Percentiles rank a stretch among this genome's conserved stretches.
These are phyloP conservation scores for Lochmaea capreae DNA, from an alignment of 2,888 invertebrate genomes.

Conservation along the genomic window DNA sequence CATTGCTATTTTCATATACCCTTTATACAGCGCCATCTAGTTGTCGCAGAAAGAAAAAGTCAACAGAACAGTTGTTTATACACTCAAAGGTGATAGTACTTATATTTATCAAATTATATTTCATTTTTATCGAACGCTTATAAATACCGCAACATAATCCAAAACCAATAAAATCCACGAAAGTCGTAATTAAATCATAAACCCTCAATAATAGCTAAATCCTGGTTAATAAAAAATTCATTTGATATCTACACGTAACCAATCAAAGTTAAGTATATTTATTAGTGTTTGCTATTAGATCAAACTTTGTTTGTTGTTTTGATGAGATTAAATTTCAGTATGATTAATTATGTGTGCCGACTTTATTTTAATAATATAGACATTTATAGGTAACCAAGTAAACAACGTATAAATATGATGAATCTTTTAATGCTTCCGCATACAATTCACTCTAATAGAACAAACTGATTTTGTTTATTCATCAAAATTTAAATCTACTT, in stretches of 20 bases:
- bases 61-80: not conserved
- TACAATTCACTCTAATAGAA: not conserved
- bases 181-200: constrained; percentile 43
- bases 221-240: constrained; percentile 40
- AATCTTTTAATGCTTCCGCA: not conserved
- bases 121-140: not conserved
- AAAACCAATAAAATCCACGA: constrained; percentile 38
- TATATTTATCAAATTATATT: not conserved
- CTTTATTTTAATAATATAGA: constrained; percentile 37
- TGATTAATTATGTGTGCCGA: constrained; percentile 33
- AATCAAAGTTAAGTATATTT: constrained; percentile 44
- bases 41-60: not conserved
- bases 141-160: constrained; percentile 35
- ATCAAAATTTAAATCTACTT: not conserved
- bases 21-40: too few relatives aligned
- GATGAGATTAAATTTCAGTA: constrained; percentile 43
- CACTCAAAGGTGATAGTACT: not conserved
- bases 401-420: constrained; percentile 13
- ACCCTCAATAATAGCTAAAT: constrained; percentile 37
- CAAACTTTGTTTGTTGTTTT: constrained; percentile 43
- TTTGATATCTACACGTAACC: constrained; percentile 33
- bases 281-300: constrained; percentile 42
- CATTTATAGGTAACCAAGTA: constrained; percentile 25
- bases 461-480: not conserved
- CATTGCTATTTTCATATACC: too few relatives aligned